Percentiles rank a stretch among this genome's conserved stretches.
phyloP scores from a whole-genome alignment of 2,797 vertebrate genomes.

The Dendrocincla tyrannina region DNA sequence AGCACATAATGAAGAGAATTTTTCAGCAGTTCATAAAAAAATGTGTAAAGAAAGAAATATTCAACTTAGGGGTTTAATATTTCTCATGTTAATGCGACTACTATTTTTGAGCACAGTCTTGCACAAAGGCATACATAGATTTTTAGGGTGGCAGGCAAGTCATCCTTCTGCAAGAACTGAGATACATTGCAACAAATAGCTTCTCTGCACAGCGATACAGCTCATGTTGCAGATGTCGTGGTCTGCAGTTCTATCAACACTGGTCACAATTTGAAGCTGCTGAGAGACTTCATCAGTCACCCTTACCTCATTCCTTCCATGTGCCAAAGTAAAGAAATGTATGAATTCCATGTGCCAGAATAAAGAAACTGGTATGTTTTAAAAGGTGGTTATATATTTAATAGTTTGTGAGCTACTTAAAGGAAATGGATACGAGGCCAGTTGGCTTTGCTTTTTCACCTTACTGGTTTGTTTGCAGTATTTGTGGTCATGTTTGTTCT shows the following conservation, averaged over 20 bases:
- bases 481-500: not conserved
- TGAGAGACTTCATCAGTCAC: conserved; percentile 64
- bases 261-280: conserved; percentile 59
- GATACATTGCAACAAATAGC: conserved; percentile 7
- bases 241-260: conserved; percentile 53
- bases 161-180: not conserved
- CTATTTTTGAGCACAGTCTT: not conserved
- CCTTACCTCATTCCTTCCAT: conserved; percentile 65
- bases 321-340: conserved; percentile 66
- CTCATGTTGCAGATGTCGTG: conserved; percentile 42
- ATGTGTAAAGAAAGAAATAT: not conserved
- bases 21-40: not conserved
- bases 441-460: conserved; percentile 23
- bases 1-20: not conserved
- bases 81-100: not conserved
- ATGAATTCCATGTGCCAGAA: conserved; percentile 53
- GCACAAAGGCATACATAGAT: not conserved
- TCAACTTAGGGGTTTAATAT: not conserved
- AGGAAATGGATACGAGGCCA: conserved; percentile 6
- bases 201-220: conserved; percentile 4
- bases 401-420: conserved; percentile 44
- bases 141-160: not conserved
- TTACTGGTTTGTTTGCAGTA: not conserved
- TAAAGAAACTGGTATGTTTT: conserved; percentile 61
- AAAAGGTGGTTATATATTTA: conserved; percentile 50